Evolutionary conservation across 2,113 vertebrate species (phyloP).

Genomic region (Megaptera novaeangliae): DNA sequence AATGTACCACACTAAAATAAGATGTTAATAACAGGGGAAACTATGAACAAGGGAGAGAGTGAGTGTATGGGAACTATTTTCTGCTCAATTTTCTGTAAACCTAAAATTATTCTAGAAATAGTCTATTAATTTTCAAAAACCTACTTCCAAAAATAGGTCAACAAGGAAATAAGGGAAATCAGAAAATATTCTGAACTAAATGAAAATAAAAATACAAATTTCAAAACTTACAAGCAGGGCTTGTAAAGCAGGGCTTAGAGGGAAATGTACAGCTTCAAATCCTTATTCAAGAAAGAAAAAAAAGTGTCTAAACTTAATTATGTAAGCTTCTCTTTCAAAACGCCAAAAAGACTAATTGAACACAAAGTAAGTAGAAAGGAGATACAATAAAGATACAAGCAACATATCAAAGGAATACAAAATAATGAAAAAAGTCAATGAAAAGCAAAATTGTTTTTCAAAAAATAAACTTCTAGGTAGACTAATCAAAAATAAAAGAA

Average conservation of each 20-base stretch:
- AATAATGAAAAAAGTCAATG: background rate
- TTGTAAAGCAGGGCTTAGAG: background rate
- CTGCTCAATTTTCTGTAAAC: background rate
- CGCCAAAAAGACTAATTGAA: background rate
- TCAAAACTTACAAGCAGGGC: background rate
- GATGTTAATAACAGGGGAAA: background rate
- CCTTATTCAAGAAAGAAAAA: background rate
- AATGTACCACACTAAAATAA: background rate
- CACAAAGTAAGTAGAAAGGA: background rate
- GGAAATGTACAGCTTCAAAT: background rate
- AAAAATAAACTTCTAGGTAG: background rate
- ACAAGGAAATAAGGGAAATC: background rate
- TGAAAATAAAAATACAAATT: background rate
- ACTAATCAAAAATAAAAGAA: background rate
- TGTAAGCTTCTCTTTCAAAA: background rate
- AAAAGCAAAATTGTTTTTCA: background rate
- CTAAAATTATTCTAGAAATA: background rate
- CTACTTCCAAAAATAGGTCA: background rate
- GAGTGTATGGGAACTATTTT: background rate
- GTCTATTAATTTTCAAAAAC: background rate
- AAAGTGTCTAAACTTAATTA: background rate
- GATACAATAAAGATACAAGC: background rate
- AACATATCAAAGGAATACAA: background rate
- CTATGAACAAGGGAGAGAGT: background rate
- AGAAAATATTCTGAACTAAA: background rate